phyloP scores from a whole-genome alignment of 1,140 invertebrate genomes.

The Gryon sp. region DNA sequence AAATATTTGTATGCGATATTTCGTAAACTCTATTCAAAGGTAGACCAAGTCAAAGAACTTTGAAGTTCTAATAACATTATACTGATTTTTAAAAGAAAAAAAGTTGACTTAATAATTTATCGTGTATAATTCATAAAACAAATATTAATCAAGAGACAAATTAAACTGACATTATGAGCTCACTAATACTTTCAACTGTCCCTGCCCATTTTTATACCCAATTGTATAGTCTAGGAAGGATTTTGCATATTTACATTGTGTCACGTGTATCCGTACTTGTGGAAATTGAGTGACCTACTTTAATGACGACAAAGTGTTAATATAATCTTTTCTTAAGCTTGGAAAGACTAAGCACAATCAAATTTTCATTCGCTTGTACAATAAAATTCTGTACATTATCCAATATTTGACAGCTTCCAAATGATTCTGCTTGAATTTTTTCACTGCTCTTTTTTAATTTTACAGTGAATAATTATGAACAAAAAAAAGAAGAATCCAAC shows the following conservation, averaged over 20 bases:
- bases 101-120: too few relatives aligned
- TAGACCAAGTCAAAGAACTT: too few relatives aligned
- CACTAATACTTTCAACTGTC: too few relatives aligned
- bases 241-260: slow-evolving; percentile 37
- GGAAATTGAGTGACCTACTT: slow-evolving; percentile 49
- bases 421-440: background rate
- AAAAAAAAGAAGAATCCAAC: too few relatives aligned
- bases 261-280: slow-evolving; percentile 36
- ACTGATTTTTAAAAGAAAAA: too few relatives aligned
- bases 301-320: slow-evolving; percentile 32
- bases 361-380: slow-evolving; percentile 9
- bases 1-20: too few relatives aligned
- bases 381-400: background rate
- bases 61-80: too few relatives aligned
- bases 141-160: too few relatives aligned
- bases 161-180: too few relatives aligned
- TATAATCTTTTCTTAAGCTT: slow-evolving; percentile 36
- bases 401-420: background rate
- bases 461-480: too few relatives aligned
- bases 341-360: slow-evolving; percentile 23
- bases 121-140: too few relatives aligned
- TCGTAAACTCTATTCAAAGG: too few relatives aligned
- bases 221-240: background rate
- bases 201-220: background rate
- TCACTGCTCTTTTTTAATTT: background rate